Evolutionary conservation across 2,888 invertebrate species (phyloP).

Genomic region (Athetis lepigone): DNA sequence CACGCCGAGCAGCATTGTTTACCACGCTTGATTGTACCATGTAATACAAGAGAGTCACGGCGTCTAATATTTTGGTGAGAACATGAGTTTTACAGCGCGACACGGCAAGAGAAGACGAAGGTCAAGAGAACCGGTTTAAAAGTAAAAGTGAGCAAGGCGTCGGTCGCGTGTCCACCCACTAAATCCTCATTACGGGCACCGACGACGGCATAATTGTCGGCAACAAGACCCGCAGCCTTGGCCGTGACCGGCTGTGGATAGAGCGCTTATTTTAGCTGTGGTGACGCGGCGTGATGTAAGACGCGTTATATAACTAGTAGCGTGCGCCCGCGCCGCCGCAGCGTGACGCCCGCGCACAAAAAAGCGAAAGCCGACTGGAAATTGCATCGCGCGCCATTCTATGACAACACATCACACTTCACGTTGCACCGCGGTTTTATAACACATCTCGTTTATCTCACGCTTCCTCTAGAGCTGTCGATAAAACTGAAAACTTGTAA

Average conservation of each 20-base stretch:
- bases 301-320: constrained; percentile 82
- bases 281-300: constrained; percentile 88
- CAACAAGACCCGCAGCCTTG: constrained; percentile 87
- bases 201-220: constrained; percentile 84
- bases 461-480: constrained; percentile 15
- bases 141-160: constrained; percentile 86
- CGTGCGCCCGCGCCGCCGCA: constrained; percentile 75
- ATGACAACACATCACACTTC: constrained; percentile 53
- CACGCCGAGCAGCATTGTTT: constrained; percentile 73
- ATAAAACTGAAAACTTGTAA: constrained; percentile 25
- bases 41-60: constrained; percentile 38
- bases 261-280: constrained; percentile 88
- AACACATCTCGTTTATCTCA: constrained; percentile 21
- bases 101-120: constrained; percentile 73
- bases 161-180: constrained; percentile 87
- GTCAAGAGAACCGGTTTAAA: constrained; percentile 86
- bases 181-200: constrained; percentile 87
- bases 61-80: constrained; percentile 56
- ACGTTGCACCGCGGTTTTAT: constrained; percentile 48
- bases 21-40: constrained; percentile 62
- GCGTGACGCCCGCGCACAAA: constrained; percentile 72
- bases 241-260: constrained; percentile 88
- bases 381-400: constrained; percentile 71
- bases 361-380: constrained; percentile 88
- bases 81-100: constrained; percentile 49